Percentiles rank a stretch among this genome's conserved stretches.
phyloP scores from a whole-genome alignment of 2,797 vertebrate species.

The Poecilia gillii region DNA sequence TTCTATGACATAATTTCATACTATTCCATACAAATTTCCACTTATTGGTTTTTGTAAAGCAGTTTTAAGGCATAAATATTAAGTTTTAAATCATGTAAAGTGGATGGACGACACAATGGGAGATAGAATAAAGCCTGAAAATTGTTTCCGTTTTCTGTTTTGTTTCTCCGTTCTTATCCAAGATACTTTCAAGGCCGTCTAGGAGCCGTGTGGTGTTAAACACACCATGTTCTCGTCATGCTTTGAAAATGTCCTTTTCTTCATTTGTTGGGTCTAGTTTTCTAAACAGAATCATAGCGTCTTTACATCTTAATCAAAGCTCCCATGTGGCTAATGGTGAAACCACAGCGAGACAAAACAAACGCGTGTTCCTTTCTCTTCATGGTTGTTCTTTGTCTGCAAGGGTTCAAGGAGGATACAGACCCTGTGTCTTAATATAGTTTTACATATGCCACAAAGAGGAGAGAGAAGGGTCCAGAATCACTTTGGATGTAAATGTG shows the following conservation, averaged over 20 bases:
- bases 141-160: not conserved
- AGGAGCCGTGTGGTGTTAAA: not conserved
- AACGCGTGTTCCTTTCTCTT: conserved; percentile 39
- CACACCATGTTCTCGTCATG: not conserved
- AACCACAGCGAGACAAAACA: conserved; percentile 67
- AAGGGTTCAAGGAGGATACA: conserved; percentile 37
- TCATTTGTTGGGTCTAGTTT: not conserved
- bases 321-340: conserved; percentile 46
- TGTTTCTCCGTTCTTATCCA: not conserved
- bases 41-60: not conserved
- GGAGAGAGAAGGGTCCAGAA: conserved; percentile 52
- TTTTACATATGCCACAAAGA: conserved; percentile 75
- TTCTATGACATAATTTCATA: not conserved
- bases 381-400: conserved; percentile 26
- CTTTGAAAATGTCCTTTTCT: not conserved
- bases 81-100: not conserved
- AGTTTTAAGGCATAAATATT: not conserved
- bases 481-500: conserved; percentile 26
- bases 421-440: conserved; percentile 64
- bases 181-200: conserved; percentile 3
- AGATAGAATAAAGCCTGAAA: not conserved
- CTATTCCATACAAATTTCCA: not conserved
- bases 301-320: conserved; percentile 45
- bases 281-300: not conserved
- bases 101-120: not conserved